These are phyloP conservation scores for Carcinoscorpius rotundicauda DNA, from an alignment of 1,140 invertebrate genomes.

Conservation along the genomic window DNA sequence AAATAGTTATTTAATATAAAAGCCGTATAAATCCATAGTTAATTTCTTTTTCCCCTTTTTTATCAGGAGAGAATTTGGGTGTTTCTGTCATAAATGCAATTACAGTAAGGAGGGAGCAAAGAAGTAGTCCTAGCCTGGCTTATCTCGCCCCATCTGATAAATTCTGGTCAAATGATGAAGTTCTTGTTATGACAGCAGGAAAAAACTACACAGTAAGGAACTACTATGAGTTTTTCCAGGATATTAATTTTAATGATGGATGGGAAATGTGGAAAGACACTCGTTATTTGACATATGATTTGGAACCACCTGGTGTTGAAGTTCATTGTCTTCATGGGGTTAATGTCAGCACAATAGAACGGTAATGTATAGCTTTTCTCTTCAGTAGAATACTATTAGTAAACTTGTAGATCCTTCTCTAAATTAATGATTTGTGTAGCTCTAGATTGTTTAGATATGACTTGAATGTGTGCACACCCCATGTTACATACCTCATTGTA, in stretches of 20 bases:
- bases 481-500: no score
- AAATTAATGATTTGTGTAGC: no score
- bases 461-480: no score
- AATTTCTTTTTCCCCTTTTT: conserved; percentile 47
- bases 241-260: conserved; percentile 62
- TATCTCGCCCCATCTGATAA: conserved; percentile 78
- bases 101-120: conserved; percentile 68
- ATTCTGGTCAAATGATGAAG: conserved; percentile 73
- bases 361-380: not conserved
- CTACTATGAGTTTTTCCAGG: conserved; percentile 67
- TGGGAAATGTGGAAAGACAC: conserved; percentile 85
- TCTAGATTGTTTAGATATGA: no score
- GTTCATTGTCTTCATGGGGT: conserved; percentile 1
- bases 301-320: conserved; percentile 66
- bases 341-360: not conserved
- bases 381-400: no score
- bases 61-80: conserved; percentile 87
- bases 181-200: conserved; percentile 55
- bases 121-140: conserved; percentile 85
- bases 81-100: conserved; percentile 65
- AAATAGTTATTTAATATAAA: no score
- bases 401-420: no score
- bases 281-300: conserved; percentile 51
- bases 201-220: conserved; percentile 76
- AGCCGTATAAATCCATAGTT: no score